Percentiles rank a stretch among this genome's conserved stretches.
phyloP scores from a whole-genome alignment of 2,113 vertebrate species.

The Scartelaos histophorus region DNA sequence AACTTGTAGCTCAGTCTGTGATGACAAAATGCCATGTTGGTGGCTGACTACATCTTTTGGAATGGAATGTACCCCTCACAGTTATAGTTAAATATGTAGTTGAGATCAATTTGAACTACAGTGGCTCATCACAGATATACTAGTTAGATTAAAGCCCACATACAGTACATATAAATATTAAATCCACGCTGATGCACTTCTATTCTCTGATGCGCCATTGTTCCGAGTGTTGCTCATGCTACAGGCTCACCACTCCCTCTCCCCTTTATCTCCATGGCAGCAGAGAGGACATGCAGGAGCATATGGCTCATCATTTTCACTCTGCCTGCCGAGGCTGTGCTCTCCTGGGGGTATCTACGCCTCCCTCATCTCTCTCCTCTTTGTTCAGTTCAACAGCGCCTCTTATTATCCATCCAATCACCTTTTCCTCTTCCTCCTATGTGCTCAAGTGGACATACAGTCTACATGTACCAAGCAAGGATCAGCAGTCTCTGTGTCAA shows the following conservation, averaged over 20 bases:
- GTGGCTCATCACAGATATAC: background rate
- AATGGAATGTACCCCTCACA: background rate
- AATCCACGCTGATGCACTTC: conserved; percentile 9
- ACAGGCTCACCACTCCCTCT: conserved; percentile 55
- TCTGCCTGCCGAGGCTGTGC: conserved; percentile 69
- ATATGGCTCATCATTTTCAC: conserved; percentile 80
- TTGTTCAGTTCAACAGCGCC: conserved; percentile 60
- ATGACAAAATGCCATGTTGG: conserved; percentile 34
- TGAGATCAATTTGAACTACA: background rate
- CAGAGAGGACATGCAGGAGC: conserved; percentile 70
- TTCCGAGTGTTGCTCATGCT: conserved; percentile 42
- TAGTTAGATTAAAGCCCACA: background rate
- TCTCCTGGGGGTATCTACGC: conserved; percentile 71
- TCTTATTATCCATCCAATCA: conserved; percentile 55
- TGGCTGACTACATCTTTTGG: conserved; percentile 4
- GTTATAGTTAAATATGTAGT: background rate
- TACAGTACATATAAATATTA: conserved; percentile 12
- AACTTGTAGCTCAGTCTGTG: conserved; percentile 36
- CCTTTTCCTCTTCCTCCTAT: conserved; percentile 24
- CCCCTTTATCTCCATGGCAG: conserved; percentile 70
- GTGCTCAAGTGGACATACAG: conserved; percentile 20
- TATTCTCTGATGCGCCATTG: conserved; percentile 27
- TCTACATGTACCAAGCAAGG: background rate
- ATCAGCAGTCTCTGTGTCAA: conserved; percentile 13
- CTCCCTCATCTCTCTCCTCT: conserved; percentile 58